Evolutionary conservation across 2,888 invertebrate genomes (phyloP).

Genomic region (Eurytoma adleriae): DNA sequence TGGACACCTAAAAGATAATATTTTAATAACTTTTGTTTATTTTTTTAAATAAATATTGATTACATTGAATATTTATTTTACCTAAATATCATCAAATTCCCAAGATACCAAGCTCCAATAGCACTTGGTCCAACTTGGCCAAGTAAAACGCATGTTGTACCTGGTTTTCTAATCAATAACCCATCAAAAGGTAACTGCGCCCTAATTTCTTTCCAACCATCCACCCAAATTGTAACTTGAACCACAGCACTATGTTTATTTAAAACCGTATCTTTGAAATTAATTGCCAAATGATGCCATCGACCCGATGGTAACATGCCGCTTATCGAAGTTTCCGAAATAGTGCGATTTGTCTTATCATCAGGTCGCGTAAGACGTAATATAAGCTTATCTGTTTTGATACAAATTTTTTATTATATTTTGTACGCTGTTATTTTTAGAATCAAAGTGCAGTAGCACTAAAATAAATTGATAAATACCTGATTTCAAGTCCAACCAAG

Average conservation of each 20-base stretch:
- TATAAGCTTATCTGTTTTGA: slow-evolving; percentile 75
- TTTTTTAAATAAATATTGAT: background rate
- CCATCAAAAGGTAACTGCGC: slow-evolving; percentile 80
- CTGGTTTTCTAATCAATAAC: slow-evolving; percentile 79
- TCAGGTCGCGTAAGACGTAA: slow-evolving; percentile 79
- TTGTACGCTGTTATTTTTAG: background rate
- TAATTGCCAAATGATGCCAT: slow-evolving; percentile 80
- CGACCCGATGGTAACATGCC: slow-evolving; percentile 76
- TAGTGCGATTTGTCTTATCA: slow-evolving; percentile 75
- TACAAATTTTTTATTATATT: background rate
- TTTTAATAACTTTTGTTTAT: background rate
- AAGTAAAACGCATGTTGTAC: slow-evolving; percentile 78
- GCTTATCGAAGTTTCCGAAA: slow-evolving; percentile 77
- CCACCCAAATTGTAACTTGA: slow-evolving; percentile 79
- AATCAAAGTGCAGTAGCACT: slow-evolving; percentile 13
- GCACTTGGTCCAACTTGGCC: slow-evolving; percentile 76
- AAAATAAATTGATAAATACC: slow-evolving; percentile 63
- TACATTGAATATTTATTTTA: slow-evolving; percentile 47
- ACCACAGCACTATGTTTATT: slow-evolving; percentile 79
- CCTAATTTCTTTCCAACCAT: slow-evolving; percentile 80
- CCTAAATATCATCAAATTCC: slow-evolving; percentile 78
- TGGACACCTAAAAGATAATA: slow-evolving; percentile 75
- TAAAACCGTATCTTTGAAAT: slow-evolving; percentile 79
- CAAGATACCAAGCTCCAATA: slow-evolving; percentile 77
- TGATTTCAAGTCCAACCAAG: slow-evolving; percentile 79